Evolutionary conservation across 2,797 vertebrate species (phyloP), one percentile per base, ranked within the genome.

Genomic region (Pseudomugil gertrudae): DNA sequence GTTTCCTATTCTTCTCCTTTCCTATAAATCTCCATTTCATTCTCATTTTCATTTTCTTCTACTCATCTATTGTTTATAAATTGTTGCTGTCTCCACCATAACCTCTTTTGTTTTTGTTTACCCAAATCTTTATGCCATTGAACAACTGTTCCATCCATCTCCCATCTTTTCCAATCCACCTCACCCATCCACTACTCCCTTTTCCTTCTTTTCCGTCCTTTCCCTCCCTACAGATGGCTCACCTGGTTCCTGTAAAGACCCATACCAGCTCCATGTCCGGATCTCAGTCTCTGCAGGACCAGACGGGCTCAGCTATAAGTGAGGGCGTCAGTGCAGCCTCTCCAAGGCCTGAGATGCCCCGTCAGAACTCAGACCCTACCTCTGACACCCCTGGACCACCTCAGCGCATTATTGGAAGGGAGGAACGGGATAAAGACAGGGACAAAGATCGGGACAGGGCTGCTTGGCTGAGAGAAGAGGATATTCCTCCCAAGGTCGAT

Each of bases 301-400:
- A 97, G 92, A 93, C 95, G 24, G 93, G 96, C 51, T 94, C 95
- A 10, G 93, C 94, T 66, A 94, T 96, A 83, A 95, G 95, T 76
- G 97, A 98, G 81, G 82, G 74, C 1, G 19, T 67, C 3, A 91
- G 91, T 43, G 87, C 91, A 63, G 92, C 86, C 69, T 94, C 96
- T 74, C 95, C 96, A 48, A 95, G 95, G 56, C 94, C 94, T 0
- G 95, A 98, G 87, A 97, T 98, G 94, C 96, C 96, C 17, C 95
- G 96, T 57, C 97, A 98, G 92, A 98, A 98, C 93, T 98, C 97
- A 0, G 97, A 99, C 88, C 97, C 97, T 85, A 97, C 96, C 47
- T 97, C 96, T 19, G 96, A 99, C 90, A 95, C 94, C 66, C 95
- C 95, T 19, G 94, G 95, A 84, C 93, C 94, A 61, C 94, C 95